Evolutionary conservation across 2,797 vertebrate species (phyloP).

Genomic region (Petrocephalus sullivani): DNA sequence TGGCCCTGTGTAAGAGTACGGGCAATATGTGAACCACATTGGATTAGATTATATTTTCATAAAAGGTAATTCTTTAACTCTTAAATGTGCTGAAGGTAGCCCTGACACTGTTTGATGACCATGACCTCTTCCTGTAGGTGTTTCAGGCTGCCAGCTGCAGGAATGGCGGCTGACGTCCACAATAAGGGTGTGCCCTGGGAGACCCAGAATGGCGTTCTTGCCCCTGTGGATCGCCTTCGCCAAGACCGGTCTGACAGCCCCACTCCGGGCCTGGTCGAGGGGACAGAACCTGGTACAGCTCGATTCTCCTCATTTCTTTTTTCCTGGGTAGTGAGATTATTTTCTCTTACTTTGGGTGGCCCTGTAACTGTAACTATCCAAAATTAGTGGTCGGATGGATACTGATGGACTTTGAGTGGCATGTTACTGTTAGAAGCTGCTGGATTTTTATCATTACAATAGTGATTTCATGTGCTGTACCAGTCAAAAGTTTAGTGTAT

Average conservation of each 20-base stretch:
- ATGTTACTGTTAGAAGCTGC: not conserved
- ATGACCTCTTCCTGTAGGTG: slow-evolving; percentile 26
- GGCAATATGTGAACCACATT: not conserved
- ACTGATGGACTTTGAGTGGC: not conserved
- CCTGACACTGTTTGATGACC: not conserved
- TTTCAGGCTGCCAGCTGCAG: slow-evolving; percentile 31
- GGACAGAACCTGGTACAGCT: slow-evolving; percentile 82
- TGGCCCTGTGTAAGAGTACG: not conserved
- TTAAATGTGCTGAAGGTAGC: not conserved
- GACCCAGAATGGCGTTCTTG: slow-evolving; percentile 59
- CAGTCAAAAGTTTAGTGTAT: not conserved
- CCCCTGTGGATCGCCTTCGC: slow-evolving; percentile 63
- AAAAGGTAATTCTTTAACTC: not conserved
- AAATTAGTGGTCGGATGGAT: not conserved
- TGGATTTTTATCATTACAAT: not conserved
- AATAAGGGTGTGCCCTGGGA: slow-evolving; percentile 64
- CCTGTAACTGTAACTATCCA: not conserved
- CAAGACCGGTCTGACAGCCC: slow-evolving; percentile 79
- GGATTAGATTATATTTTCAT: not conserved
- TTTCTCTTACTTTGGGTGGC: not conserved
- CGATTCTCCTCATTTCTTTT: not conserved
- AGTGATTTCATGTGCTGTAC: not conserved
- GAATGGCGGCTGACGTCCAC: slow-evolving; percentile 75
- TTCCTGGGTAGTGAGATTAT: not conserved
- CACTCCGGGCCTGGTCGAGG: slow-evolving; percentile 82